Evolutionary conservation across 2,797 vertebrate species (phyloP).

Genomic region (Crenichthys baileyi): DNA sequence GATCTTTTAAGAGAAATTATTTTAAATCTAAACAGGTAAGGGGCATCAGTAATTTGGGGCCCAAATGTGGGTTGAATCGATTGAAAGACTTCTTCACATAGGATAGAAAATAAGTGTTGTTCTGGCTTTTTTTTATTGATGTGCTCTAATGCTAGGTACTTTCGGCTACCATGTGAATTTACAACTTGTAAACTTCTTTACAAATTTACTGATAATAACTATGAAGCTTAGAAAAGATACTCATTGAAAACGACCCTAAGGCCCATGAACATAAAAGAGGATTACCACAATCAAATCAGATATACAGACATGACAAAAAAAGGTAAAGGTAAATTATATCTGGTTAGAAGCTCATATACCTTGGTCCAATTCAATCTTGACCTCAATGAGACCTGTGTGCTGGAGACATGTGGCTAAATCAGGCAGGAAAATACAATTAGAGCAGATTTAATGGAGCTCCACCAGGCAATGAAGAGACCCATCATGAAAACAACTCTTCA

Average conservation of each 20-base stretch:
- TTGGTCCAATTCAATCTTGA: constrained; percentile 69
- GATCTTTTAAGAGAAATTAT: not conserved
- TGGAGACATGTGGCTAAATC: constrained; percentile 72
- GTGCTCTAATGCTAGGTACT: not conserved
- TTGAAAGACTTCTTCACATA: not conserved
- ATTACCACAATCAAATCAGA: constrained; percentile 39
- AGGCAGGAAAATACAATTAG: constrained; percentile 78
- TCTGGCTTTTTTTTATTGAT: not conserved
- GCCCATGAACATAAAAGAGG: not conserved
- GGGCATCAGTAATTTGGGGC: not conserved
- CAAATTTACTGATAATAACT: not conserved
- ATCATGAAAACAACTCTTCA: constrained; percentile 67
- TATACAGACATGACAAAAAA: constrained; percentile 26
- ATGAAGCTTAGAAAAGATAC: not conserved
- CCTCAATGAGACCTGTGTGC: constrained; percentile 62
- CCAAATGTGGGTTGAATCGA: not conserved
- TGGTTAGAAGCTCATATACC: constrained; percentile 47
- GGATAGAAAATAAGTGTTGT: too few relatives aligned
- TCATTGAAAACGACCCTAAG: not conserved
- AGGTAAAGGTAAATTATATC: constrained; percentile 50
- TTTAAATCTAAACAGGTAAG: not conserved
- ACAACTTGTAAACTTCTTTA: not conserved
- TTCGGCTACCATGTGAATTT: not conserved
- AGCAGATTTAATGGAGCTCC: constrained; percentile 76
- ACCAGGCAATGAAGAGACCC: constrained; percentile 71